phyloP scores from a whole-genome alignment of 2,888 invertebrate genomes.

The Pheosia tremula region DNA sequence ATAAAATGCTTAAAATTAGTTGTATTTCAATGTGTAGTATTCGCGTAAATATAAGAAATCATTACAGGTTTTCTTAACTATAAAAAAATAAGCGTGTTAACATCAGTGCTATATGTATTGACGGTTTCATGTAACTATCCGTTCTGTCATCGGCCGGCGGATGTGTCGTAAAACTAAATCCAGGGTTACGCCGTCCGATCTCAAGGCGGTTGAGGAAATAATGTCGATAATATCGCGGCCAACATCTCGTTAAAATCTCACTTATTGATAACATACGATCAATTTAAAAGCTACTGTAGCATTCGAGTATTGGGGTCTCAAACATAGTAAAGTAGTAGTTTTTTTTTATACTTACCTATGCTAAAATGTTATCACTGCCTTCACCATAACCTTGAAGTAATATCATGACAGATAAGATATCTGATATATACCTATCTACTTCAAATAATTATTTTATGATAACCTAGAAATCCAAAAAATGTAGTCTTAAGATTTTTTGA shows the following conservation, averaged over 20 bases:
- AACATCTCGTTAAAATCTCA: constrained; percentile 16
- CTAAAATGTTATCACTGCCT: too few relatives aligned
- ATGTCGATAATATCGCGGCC: constrained; percentile 16
- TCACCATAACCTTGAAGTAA: too few relatives aligned
- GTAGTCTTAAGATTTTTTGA: neutral
- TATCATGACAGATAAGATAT: neutral
- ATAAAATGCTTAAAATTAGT: too few relatives aligned
- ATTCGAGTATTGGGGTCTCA: too few relatives aligned
- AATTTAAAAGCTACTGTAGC: neutral
- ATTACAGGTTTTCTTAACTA: too few relatives aligned
- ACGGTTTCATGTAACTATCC: neutral
- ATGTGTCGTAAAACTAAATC: constrained; percentile 51
- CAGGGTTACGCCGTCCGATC: constrained; percentile 40
- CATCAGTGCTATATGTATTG: neutral
- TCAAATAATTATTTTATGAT: neutral
- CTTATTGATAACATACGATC: neutral
- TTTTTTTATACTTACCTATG: too few relatives aligned
- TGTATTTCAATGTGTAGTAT: too few relatives aligned
- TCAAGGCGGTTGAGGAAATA: constrained; percentile 37
- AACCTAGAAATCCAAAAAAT: neutral
- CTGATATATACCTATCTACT: neutral
- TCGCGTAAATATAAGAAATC: too few relatives aligned
- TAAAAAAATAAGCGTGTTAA: neutral
- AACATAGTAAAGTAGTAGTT: too few relatives aligned
- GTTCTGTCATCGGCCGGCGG: constrained; percentile 29